phyloP scores from a whole-genome alignment of 2,797 vertebrate genomes.

The Orientallactaga sibirica region DNA sequence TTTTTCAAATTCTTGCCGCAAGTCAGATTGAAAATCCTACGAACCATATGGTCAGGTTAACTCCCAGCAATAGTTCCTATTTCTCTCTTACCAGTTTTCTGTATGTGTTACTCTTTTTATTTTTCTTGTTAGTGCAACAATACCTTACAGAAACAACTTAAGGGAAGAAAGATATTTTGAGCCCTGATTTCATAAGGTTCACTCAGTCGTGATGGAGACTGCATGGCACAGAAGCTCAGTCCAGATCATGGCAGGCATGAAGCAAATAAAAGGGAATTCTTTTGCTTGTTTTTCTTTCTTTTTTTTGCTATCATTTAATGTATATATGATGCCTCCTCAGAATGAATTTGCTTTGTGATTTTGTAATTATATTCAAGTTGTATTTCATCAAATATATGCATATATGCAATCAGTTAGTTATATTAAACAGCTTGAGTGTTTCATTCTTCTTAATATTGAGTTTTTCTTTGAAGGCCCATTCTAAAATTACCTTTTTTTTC shows the following conservation, averaged over 20 bases:
- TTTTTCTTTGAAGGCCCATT: background rate
- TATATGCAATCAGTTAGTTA: background rate
- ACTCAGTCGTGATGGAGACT: background rate
- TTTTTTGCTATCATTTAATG: conserved; percentile 11
- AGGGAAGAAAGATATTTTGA: too few relatives aligned
- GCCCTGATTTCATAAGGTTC: background rate
- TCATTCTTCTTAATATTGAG: background rate
- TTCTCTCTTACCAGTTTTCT: background rate
- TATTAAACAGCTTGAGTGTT: conserved; percentile 40
- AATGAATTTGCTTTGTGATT: conserved; percentile 11
- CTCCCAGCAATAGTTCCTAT: background rate
- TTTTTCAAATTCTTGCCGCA: background rate
- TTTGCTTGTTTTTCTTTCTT: background rate
- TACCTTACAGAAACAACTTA: background rate
- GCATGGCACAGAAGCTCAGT: background rate
- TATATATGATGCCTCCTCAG: background rate
- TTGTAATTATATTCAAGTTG: background rate
- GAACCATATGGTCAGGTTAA: background rate
- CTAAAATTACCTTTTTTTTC: background rate
- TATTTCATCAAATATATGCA: background rate
- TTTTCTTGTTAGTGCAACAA: background rate
- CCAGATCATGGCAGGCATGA: background rate
- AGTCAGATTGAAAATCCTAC: background rate
- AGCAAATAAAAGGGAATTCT: background rate
- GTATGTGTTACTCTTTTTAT: background rate